Base-by-base conservation (phyloP, 1,140 invertebrate genomes). In the Elymnias hypermnestra region DNA sequence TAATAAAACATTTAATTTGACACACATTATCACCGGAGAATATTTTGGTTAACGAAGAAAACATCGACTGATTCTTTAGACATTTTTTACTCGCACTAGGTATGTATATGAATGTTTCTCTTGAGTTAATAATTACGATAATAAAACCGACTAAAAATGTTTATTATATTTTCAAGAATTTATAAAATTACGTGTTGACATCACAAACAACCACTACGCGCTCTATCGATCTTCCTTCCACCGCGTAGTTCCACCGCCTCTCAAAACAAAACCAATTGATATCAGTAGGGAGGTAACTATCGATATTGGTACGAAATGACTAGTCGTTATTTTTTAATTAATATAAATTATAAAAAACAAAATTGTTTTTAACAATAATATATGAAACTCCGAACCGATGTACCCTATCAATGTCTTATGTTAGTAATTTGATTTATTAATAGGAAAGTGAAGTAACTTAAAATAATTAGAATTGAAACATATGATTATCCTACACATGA, bases 1-100 rank as follows among this genome's bases (percentile, higher is more conserved):
- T 67, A 72, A 63, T 63, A 67, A 54, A 70, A 72, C 65, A 66
- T 65, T 76, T 79, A 71, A 79, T 84, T 84, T 84, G 77, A 82
- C 77, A 82, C 77, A 72, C 76, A 82, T 78, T 78, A 82, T 82
- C 73, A 81, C 77, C 65, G 58, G 45, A 55, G 42, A 63, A 49
- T 62, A 56, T 53, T 58, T 51, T 50, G 41, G 47, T 46, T 39
- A 39, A 18, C 22, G 41, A 43, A 51, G 38, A 51, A 56, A 45
- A 53, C n/a, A 38, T 13, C 33, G 31, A 42, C 31, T 23, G 26
- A 47, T n/a, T 19, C 15, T 29, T 28, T 44, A 18, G 40, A 47
- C 45, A 53, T 64, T 64, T 50, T 48, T 56, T 25, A 15, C 15
- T 44, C 17, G 28, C 38, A 12, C 14, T 43, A n/a, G n/a, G n/a